Conservation (phyloP, 1,140 invertebrate species). For the Drosophila equinoxialis region DNA sequence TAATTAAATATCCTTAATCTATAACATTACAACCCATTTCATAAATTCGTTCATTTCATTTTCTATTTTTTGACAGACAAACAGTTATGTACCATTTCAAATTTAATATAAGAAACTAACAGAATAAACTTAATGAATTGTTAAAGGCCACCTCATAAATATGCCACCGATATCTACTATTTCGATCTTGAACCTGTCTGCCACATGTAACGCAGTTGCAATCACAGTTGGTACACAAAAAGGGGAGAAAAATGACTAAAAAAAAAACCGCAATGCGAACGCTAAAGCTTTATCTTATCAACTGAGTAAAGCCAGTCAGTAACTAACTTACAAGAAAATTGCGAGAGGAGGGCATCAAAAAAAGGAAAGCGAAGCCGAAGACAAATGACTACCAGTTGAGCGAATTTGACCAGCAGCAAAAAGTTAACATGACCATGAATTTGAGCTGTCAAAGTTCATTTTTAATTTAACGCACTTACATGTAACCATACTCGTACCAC, state of each 20-base stretch:
- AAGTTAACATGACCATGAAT: constrained; percentile 79
- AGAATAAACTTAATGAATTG: neutral
- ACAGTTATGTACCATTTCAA: too few species aligned
- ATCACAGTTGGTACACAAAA: constrained; percentile 48
- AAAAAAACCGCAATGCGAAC: constrained; percentile 43
- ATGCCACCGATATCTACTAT: constrained; percentile 6
- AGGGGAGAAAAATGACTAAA: constrained; percentile 15
- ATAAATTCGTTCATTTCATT: too few species aligned
- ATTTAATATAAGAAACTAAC: neutral
- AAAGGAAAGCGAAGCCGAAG: constrained; percentile 32
- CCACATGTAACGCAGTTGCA: constrained; percentile 27
- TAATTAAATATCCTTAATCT: too few species aligned
- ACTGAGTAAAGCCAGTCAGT: constrained; percentile 56
- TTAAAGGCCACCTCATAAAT: neutral
- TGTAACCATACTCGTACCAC: constrained; percentile 25
- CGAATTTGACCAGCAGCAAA: constrained; percentile 63
- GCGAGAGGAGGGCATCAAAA: neutral
- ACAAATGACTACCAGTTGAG: constrained; percentile 60
- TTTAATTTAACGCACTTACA: constrained; percentile 64
- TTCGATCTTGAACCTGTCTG: constrained; percentile 30
- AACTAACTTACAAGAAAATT: constrained; percentile 51
- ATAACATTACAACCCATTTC: too few species aligned
- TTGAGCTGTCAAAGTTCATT: constrained; percentile 76
- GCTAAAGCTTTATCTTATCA: constrained; percentile 70
- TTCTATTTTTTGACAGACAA: too few species aligned